Conservation (phyloP, 2,888 invertebrate species). For the Dichetophora obliterata region DNA sequence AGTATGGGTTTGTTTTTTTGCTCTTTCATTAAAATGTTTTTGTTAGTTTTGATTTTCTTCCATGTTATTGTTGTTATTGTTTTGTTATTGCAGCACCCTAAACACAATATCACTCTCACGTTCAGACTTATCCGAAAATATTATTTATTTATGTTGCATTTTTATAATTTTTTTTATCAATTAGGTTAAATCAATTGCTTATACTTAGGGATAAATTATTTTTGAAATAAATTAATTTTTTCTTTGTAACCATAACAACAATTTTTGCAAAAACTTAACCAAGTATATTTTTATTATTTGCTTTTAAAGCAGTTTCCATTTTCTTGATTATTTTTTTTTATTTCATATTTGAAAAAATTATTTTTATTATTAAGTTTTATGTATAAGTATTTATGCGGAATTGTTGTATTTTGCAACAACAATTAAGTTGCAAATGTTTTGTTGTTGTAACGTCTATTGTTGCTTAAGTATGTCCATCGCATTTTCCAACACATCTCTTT, state of each 20-base stretch:
- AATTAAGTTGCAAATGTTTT: constrained; percentile 12
- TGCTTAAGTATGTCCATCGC: constrained; percentile 18
- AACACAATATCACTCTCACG: constrained; percentile 70
- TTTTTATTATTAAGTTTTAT: neutral
- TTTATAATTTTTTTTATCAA: constrained; percentile 32
- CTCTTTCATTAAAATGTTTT: constrained; percentile 31
- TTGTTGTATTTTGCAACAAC: constrained; percentile 5
- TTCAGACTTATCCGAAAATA: constrained; percentile 69
- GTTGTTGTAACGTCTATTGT: constrained; percentile 25
- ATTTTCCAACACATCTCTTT: neutral
- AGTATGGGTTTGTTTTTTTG: constrained; percentile 40
- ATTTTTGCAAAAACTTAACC: constrained; percentile 35
- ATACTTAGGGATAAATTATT: neutral
- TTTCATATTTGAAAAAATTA: constrained; percentile 32
- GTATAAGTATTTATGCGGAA: neutral
- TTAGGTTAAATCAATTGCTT: too few relatives aligned
- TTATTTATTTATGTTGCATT: constrained; percentile 31
- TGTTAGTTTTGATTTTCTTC: constrained; percentile 46
- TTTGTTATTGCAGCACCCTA: constrained; percentile 64
- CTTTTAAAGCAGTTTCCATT: neutral
- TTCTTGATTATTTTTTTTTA: constrained; percentile 40
- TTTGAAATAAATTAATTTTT: constrained; percentile 41
- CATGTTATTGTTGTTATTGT: constrained; percentile 40
- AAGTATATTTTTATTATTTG: constrained; percentile 34
- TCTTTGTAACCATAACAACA: constrained; percentile 32